These are phyloP conservation scores for Acanthurus lineatus DNA, from an alignment of 2,797 vertebrate genomes.

Conservation along the genomic window DNA sequence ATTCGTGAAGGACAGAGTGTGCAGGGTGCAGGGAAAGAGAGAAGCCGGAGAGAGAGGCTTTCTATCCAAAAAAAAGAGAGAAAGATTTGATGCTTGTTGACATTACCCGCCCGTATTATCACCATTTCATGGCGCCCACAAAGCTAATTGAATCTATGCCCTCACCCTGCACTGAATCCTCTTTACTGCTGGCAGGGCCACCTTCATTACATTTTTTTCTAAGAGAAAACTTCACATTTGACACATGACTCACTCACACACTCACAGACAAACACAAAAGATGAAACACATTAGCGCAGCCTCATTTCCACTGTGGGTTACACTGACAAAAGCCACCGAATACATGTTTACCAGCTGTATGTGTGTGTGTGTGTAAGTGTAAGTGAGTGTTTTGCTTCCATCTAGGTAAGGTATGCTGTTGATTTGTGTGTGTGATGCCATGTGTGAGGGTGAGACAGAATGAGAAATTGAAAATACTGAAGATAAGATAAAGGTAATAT, in stretches of 20 bases:
- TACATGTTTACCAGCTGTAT: constrained; percentile 29
- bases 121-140: constrained; percentile 65
- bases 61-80: background rate
- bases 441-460: constrained; percentile 24
- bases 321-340: constrained; percentile 45
- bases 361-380: background rate
- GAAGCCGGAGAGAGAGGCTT: constrained; percentile 17
- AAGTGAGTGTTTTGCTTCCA: constrained; percentile 30
- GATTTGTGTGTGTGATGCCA: constrained; percentile 27
- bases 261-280: background rate
- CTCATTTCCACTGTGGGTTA: constrained; percentile 46
- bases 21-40: constrained; percentile 36
- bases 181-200: constrained; percentile 62
- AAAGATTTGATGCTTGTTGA: constrained; percentile 71
- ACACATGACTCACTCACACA: constrained; percentile 52
- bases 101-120: constrained; percentile 68
- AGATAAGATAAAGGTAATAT: constrained; percentile 39
- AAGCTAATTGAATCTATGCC: constrained; percentile 74
- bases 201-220: constrained; percentile 54
- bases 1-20: constrained; percentile 76
- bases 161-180: constrained; percentile 63
- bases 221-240: constrained; percentile 61
- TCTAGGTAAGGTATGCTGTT: constrained; percentile 36
- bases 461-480: constrained; percentile 10
- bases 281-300: constrained; percentile 36